Evolutionary conservation across 2,797 vertebrate species (phyloP).

Genomic region (Rhynchotus rufescens): DNA sequence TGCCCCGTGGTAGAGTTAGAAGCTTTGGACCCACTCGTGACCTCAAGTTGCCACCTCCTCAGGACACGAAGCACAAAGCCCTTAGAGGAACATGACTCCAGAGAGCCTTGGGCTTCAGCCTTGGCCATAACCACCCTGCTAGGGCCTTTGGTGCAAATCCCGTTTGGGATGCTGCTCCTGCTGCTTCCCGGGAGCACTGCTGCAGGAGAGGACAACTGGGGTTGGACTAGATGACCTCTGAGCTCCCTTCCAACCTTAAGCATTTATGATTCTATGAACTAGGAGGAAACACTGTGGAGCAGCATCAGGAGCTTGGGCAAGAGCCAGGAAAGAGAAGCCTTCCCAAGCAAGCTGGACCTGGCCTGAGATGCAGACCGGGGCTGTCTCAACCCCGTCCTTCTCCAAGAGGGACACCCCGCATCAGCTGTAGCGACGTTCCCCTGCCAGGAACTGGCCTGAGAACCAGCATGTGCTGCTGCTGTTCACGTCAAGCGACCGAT

Average conservation of each 20-base stretch:
- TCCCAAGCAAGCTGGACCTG: background rate
- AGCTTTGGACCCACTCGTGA: background rate
- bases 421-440: background rate
- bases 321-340: background rate
- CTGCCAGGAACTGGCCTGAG: background rate
- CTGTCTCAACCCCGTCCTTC: rapidly evolving
- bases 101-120: background rate
- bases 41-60: background rate
- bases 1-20: background rate
- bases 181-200: background rate
- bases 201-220: background rate
- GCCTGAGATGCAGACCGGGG: background rate
- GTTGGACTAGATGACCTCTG: background rate
- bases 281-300: background rate
- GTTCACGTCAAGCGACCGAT: rapidly evolving
- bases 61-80: background rate
- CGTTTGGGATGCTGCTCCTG: background rate
- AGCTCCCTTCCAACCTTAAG: no score
- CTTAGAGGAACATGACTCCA: background rate
- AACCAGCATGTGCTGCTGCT: background rate
- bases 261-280: no score
- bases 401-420: background rate
- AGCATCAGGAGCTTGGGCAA: background rate
- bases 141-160: background rate
- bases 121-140: background rate